Conservation (phyloP, 2,888 invertebrate genomes). For the Rotaria socialis region DNA sequence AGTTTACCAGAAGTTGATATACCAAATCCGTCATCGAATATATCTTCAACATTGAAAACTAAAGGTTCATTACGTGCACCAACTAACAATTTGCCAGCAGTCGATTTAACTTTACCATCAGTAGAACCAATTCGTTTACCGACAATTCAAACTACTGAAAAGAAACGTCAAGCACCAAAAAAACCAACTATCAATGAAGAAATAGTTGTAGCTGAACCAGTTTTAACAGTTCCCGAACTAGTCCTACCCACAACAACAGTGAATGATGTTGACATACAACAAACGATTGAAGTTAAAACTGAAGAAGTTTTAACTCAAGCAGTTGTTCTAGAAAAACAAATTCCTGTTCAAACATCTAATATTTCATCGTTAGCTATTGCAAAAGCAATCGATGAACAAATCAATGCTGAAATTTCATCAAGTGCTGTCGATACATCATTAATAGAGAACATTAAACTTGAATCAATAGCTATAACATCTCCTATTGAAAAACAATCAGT, state of each 20-base stretch:
- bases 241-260: background rate
- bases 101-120: background rate
- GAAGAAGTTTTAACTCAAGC: background rate
- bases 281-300: background rate
- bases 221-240: background rate
- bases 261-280: background rate
- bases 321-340: background rate
- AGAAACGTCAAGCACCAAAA: conserved; percentile 18
- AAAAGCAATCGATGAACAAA: background rate
- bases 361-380: background rate
- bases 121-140: background rate
- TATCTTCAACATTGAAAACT: background rate
- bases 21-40: background rate
- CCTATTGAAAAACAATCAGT: background rate
- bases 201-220: background rate
- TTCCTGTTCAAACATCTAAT: background rate
- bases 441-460: background rate
- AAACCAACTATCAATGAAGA: background rate
- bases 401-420: background rate
- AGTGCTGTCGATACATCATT: too few relatives aligned
- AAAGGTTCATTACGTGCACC: conserved; percentile 10
- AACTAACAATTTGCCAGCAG: background rate
- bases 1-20: background rate
- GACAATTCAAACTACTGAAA: background rate
- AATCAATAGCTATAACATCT: background rate